Evolutionary conservation across 2,797 vertebrate species (phyloP).

Genomic region (Cirrhinus molitorella): DNA sequence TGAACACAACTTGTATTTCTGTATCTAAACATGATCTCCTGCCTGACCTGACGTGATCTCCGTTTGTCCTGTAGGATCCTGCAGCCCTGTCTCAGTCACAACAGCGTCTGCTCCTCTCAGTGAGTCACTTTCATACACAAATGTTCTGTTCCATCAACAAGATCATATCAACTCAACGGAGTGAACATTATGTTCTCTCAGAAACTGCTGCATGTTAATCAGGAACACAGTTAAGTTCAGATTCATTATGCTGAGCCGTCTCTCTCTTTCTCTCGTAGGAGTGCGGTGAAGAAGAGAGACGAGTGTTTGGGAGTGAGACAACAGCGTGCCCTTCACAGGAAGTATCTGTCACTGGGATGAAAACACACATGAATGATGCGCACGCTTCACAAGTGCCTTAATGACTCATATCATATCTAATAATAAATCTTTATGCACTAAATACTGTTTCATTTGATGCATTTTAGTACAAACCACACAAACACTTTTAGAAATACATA

Average conservation of each 20-base stretch:
- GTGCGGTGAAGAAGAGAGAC: conserved; percentile 84
- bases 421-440: neutral
- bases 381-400: neutral
- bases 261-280: conserved; percentile 72
- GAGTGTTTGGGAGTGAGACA: conserved; percentile 78
- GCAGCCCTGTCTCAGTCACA: conserved; percentile 83
- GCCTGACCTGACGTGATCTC: neutral
- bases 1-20: neutral
- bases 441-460: neutral
- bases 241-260: neutral
- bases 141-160: neutral
- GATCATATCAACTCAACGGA: neutral
- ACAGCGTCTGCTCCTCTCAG: conserved; percentile 76
- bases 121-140: neutral
- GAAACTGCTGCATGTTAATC: neutral
- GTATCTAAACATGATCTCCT: neutral
- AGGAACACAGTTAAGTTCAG: neutral
- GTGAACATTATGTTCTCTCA: neutral
- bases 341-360: conserved; percentile 83
- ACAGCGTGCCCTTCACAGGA: conserved; percentile 75
- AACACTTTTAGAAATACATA: neutral
- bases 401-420: neutral
- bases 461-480: neutral
- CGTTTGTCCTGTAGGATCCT: conserved; percentile 71
- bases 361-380: neutral